Base-by-base conservation (phyloP, 2,797 vertebrate genomes). In the Parambassis ranga region DNA sequence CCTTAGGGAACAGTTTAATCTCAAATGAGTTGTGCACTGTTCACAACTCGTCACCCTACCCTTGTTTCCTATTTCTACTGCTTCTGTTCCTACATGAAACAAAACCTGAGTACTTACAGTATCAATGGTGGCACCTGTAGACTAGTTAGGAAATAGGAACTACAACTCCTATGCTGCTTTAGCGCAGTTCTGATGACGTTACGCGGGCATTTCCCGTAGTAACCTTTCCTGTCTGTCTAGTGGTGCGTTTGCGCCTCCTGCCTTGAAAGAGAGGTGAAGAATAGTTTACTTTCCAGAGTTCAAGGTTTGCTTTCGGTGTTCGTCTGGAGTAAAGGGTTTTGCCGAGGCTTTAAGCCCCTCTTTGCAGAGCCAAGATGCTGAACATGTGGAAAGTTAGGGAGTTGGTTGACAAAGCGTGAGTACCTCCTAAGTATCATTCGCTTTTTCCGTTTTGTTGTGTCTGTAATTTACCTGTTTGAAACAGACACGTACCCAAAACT, bases 341-440 rank as follows among this genome's bases (percentile, higher is more conserved):
- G 74, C 77, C 46, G 89, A 84, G 90, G 86, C 89, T 83, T 68
- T 83, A 80, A 88, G 77, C 79, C 87, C 87, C 75, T 79, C 74
- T 76, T 74, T 64, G 71, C 69, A 68, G 82, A 87, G 87, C 77
- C 90, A 87, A 87, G 51, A 98, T 98, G 96, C 79, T 98, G 84
- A 98, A 96, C 80, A 97, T 98, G 97, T 98, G 96, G 96, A 98
- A 98, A 92, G 95, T 98, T 61, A 89, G 96, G 87, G 97, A 98
- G 90, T 69, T 98, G 92, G 96, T 98, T 88, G 97, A 98, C 87
- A 98, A 98, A 93, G 96, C 96, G 97, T 98, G 81, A 98, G 97
- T 98, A 92, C 82, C 49, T 49, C 16, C 10, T 9, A 23, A 14
- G 15, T 37, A 10, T 24, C 31, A 28, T 14, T 65, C 0, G 53